Conservation (phyloP, 2,888 invertebrate species). For the Orchesella flavescens region DNA sequence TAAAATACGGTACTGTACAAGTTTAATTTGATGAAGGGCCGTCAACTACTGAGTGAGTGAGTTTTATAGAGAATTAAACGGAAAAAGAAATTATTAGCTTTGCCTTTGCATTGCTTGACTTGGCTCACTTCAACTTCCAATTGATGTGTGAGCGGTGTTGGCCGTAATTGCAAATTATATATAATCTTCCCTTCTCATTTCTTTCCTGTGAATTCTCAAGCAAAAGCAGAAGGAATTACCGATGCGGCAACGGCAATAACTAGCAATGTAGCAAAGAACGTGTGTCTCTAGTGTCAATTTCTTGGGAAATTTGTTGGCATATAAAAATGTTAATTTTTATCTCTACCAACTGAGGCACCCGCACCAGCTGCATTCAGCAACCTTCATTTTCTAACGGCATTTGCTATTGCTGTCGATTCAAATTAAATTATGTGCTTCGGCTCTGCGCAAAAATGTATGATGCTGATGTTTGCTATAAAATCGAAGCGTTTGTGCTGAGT, state of each 20-base stretch:
- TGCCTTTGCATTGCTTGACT: neutral
- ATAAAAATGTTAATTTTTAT: neutral
- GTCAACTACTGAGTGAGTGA: neutral
- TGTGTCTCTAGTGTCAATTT: too few relatives aligned
- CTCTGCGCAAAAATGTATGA: too few relatives aligned
- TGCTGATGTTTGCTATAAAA: too few relatives aligned
- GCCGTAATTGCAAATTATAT: slow-evolving; percentile 42
- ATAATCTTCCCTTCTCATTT: slow-evolving; percentile 19
- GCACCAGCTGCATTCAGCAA: neutral
- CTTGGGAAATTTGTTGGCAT: neutral
- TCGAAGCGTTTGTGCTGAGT: too few relatives aligned
- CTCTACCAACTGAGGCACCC: neutral
- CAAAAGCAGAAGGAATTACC: too few relatives aligned
- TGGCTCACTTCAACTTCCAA: neutral
- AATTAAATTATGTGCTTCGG: too few relatives aligned
- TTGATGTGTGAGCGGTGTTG: slow-evolving; percentile 19
- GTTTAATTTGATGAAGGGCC: neutral
- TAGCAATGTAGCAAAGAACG: too few relatives aligned
- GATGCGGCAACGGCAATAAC: too few relatives aligned
- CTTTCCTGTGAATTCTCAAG: neutral
- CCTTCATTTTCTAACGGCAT: neutral
- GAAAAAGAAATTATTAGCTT: too few relatives aligned
- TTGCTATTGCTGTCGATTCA: neutral
- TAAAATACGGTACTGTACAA: too few relatives aligned
- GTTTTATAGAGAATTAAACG: too few relatives aligned